These are phyloP conservation scores for Caradrina kadenii DNA, from an alignment of 2,888 invertebrate species.

Conservation along the genomic window DNA sequence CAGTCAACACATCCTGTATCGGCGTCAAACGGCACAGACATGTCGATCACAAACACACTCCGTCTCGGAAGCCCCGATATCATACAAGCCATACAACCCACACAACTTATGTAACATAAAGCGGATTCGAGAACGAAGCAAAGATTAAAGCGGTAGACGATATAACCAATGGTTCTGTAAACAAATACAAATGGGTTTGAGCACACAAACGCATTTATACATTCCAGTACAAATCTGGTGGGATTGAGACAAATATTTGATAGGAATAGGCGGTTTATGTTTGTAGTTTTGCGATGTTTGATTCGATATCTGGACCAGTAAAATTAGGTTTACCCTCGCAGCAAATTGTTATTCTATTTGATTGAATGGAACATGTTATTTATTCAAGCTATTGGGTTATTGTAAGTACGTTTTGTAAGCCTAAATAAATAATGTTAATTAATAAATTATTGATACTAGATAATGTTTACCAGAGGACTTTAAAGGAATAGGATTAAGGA, in stretches of 20 bases:
- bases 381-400: not conserved
- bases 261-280: constrained; percentile 1
- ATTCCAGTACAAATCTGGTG: constrained; percentile 44
- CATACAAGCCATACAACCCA: constrained; percentile 19
- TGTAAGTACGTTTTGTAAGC: not conserved
- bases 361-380: not conserved
- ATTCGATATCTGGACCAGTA: constrained; percentile 1
- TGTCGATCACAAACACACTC: constrained; percentile 47
- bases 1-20: constrained; percentile 44
- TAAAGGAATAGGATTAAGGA: not conserved
- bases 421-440: not conserved
- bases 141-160: constrained; percentile 52
- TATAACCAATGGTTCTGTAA: constrained; percentile 43
- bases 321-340: not conserved
- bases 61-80: constrained; percentile 25
- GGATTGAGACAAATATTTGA: constrained; percentile 48
- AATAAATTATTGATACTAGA: not conserved
- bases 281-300: constrained; percentile 24
- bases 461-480: not conserved
- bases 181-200: constrained; percentile 56
- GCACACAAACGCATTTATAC: constrained; percentile 45
- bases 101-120: constrained; percentile 25
- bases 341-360: not conserved
- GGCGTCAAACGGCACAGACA: constrained; percentile 34
- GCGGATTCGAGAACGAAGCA: constrained; percentile 25